phyloP scores from a whole-genome alignment of 2,113 vertebrate genomes.

The Phaethon lepturus region DNA sequence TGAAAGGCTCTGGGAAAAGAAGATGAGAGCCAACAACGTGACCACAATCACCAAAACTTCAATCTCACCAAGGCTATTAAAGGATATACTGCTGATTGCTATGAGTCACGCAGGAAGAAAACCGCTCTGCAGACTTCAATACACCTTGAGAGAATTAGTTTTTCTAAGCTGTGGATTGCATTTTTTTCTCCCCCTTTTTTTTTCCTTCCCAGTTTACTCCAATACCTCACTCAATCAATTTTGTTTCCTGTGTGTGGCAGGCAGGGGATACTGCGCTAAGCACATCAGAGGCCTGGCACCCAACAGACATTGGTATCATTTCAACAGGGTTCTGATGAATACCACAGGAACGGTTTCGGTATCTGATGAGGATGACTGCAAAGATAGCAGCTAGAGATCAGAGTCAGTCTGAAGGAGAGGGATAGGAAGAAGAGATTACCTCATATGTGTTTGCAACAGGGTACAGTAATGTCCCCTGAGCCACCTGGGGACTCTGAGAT shows the following conservation, averaged over 20 bases:
- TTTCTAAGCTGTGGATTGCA: conserved; percentile 65
- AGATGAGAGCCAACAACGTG: not conserved
- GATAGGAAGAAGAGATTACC: not conserved
- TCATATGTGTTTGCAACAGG: not conserved
- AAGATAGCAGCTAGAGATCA: not conserved
- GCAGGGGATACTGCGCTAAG: conserved; percentile 3
- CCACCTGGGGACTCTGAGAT: rapidly evolving
- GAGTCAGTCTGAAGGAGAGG: not conserved
- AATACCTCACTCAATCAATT: conserved; percentile 13
- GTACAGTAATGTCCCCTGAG: not conserved
- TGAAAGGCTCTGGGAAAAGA: not conserved
- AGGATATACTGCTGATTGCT: conserved; percentile 26
- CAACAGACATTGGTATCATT: not conserved
- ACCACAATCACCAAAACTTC: conserved; percentile 65
- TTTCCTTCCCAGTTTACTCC: not conserved
- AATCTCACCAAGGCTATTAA: conserved; percentile 63
- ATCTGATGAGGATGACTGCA: not conserved
- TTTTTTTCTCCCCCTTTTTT: not conserved
- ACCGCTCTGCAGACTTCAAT: conserved; percentile 61
- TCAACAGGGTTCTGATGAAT: not conserved
- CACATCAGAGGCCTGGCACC: not conserved
- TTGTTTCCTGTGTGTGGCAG: not conserved
- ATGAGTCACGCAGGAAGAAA: conserved; percentile 56
- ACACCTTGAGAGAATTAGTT: conserved; percentile 68
- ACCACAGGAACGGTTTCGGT: not conserved